Conservation (phyloP, 2,113 vertebrate genomes). For the Poicephalus meyeri region DNA sequence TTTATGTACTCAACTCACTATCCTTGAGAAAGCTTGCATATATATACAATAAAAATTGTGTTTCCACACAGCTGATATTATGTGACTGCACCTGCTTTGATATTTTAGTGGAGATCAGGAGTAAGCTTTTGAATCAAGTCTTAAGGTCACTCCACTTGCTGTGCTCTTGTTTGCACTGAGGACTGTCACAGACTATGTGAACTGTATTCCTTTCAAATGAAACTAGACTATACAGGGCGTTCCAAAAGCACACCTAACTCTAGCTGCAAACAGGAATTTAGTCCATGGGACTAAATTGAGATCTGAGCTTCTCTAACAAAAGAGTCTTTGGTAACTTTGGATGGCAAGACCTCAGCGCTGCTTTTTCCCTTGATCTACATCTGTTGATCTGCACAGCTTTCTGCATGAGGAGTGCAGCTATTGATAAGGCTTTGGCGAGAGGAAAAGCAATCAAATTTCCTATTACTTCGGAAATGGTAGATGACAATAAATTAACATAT, state of each 20-base stretch:
- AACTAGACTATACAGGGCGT: background rate
- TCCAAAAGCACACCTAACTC: background rate
- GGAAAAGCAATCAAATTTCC: background rate
- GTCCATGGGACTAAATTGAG: background rate
- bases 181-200: background rate
- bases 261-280: background rate
- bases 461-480: background rate
- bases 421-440: background rate
- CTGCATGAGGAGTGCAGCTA: background rate
- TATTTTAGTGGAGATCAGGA: background rate
- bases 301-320: background rate
- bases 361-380: background rate
- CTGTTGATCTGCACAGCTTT: background rate
- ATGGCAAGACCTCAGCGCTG: rapidly evolving
- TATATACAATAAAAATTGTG: background rate
- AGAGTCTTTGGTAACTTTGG: background rate
- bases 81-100: background rate
- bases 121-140: background rate
- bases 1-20: background rate
- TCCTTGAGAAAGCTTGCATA: background rate
- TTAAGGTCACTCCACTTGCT: background rate
- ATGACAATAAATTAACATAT: background rate
- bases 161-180: rapidly evolving
- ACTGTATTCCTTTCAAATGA: background rate
- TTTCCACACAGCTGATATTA: background rate